Evolutionary conservation across 2,888 invertebrate species (phyloP).

Genomic region (Epirrita christyi): DNA sequence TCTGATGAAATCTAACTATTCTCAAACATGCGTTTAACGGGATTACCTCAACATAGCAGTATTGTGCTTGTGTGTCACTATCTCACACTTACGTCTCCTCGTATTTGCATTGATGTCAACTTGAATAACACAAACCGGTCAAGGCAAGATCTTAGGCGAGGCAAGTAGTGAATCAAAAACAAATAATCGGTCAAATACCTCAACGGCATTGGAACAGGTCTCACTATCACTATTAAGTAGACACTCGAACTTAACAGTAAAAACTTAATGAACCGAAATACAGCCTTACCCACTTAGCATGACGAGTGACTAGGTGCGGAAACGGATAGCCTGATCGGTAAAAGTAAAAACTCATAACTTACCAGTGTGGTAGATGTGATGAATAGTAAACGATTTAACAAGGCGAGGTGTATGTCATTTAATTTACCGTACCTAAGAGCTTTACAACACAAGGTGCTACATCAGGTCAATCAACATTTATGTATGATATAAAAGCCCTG

Average conservation of each 20-base stretch:
- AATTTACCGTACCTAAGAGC: no score
- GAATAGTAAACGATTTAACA: no score
- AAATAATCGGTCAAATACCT: constrained; percentile 53
- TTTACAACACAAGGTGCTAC: no score
- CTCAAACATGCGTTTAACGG: constrained; percentile 37
- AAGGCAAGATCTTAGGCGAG: constrained; percentile 26
- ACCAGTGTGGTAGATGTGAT: background rate
- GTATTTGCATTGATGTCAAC: constrained; percentile 38
- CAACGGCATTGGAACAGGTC: constrained; percentile 36
- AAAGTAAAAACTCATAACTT: constrained; percentile 3
- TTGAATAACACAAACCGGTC: constrained; percentile 35
- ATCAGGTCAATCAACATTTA: no score
- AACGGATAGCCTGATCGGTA: background rate
- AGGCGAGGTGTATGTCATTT: no score
- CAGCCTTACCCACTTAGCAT: constrained; percentile 13
- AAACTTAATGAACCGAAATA: constrained; percentile 30
- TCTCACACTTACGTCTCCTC: constrained; percentile 27
- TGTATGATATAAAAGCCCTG: no score
- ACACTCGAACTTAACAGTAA: constrained; percentile 36
- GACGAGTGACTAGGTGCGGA: constrained; percentile 11
- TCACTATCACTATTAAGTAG: constrained; percentile 37
- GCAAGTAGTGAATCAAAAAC: constrained; percentile 36
- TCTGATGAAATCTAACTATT: background rate
- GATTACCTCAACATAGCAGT: constrained; percentile 21
- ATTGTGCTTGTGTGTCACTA: constrained; percentile 34